Conservation (phyloP, 2,797 vertebrate genomes). For the Acanthurus lineatus region DNA sequence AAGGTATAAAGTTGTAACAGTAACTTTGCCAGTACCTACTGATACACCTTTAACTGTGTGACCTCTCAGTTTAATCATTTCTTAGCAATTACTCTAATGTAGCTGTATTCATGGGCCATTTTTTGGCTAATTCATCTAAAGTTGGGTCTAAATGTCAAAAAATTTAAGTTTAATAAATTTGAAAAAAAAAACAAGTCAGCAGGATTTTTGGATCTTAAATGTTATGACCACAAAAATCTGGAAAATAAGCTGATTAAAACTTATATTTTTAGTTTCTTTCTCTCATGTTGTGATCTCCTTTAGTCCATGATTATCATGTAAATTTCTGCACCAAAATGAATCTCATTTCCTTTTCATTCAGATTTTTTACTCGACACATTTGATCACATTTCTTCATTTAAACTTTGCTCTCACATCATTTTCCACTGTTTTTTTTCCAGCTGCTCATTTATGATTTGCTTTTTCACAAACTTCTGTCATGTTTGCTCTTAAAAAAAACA, state of each 20-base stretch:
- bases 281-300: not conserved
- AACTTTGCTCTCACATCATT: not conserved
- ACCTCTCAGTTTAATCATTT: not conserved
- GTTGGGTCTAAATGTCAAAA: not conserved
- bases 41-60: no score
- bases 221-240: not conserved
- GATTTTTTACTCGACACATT: not conserved
- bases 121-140: not conserved
- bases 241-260: not conserved
- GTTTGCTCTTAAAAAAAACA: not conserved
- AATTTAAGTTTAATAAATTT: not conserved
- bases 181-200: not conserved
- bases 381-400: not conserved
- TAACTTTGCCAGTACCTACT: not conserved
- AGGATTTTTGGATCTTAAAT: not conserved
- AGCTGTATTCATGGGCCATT: not conserved
- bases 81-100: not conserved
- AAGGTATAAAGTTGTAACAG: not conserved
- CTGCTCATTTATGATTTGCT: constrained; percentile 33
- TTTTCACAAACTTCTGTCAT: constrained; percentile 12
- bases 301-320: not conserved
- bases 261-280: not conserved
- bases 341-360: not conserved
- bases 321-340: not conserved
- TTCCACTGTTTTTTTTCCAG: constrained; percentile 11